Percentiles rank a stretch among this genome's conserved stretches.
phyloP scores from a whole-genome alignment of 1,140 invertebrate species.

The Pristionchus pacificus region DNA sequence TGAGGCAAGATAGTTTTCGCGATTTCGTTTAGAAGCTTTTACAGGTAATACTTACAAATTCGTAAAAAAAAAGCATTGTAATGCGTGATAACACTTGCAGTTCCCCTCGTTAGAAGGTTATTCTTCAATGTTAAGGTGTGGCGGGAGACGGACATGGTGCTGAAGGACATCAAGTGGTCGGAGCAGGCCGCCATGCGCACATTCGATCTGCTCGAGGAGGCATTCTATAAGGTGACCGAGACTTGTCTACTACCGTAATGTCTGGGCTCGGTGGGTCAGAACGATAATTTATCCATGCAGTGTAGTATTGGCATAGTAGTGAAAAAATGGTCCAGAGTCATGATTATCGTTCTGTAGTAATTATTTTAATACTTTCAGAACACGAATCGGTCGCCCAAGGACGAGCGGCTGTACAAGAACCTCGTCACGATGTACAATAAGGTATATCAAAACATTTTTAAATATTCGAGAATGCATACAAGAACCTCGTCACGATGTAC shows the following conservation, averaged over 20 bases:
- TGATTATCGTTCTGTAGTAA: neutral
- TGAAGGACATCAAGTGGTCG: neutral
- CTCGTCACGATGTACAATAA: neutral
- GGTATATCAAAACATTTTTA: too few species aligned
- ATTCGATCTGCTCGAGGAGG: neutral
- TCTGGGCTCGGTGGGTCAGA: neutral
- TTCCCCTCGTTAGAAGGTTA: too few species aligned
- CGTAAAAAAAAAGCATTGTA: too few species aligned
- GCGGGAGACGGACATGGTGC: neutral
- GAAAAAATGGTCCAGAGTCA: too few species aligned
- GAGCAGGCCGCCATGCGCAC: neutral
- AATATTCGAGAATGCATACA: neutral
- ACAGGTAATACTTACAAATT: too few species aligned
- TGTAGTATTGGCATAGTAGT: neutral
- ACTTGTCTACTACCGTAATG: neutral
- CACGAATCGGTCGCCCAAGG: neutral
- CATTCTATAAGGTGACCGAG: neutral
- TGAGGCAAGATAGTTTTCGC: too few species aligned
- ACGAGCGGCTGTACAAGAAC: neutral
- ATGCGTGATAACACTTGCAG: neutral
- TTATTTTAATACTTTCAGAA: neutral
- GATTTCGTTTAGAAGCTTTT: too few species aligned
- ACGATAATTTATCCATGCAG: neutral
- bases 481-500: neutral
- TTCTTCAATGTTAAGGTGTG: too few species aligned